A percentile compares a stretch with the other conserved stretches of the same genome.
These are phyloP conservation scores for Palloptera scutellata DNA, from an alignment of 2,888 invertebrate species.

Conservation along the genomic window DNA sequence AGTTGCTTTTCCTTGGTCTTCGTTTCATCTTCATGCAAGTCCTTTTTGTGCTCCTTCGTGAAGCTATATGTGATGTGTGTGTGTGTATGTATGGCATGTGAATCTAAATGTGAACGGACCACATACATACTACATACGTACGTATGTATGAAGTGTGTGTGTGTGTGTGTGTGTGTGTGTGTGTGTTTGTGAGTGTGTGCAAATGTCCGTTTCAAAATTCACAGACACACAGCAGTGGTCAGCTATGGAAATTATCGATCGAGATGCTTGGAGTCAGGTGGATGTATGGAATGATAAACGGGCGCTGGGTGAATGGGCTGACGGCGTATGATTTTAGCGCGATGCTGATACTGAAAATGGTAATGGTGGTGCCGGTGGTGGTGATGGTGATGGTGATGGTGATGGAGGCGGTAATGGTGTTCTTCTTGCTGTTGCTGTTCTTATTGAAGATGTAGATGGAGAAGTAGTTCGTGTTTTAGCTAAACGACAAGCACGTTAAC, in stretches of 20 bases:
- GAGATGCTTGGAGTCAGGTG: slow-evolving; percentile 61
- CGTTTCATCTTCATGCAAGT: slow-evolving; percentile 46
- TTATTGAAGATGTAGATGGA: background rate
- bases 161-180: slow-evolving; percentile 37
- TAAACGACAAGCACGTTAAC: slow-evolving; percentile 58
- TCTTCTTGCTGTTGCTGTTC: slow-evolving; percentile 7
- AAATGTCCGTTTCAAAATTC: slow-evolving; percentile 60
- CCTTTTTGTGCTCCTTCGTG: slow-evolving; percentile 47
- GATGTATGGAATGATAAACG: slow-evolving; percentile 54
- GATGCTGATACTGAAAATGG: slow-evolving; percentile 27
- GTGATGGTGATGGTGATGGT: slow-evolving; percentile 19
- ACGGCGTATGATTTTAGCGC: slow-evolving; percentile 9
- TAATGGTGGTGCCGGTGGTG: slow-evolving; percentile 30
- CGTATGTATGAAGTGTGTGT: slow-evolving; percentile 31
- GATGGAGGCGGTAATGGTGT: slow-evolving; percentile 27
- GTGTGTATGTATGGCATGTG: slow-evolving; percentile 32
- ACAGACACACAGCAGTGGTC: slow-evolving; percentile 60
- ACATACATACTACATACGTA: too few relatives aligned
- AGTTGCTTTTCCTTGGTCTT: slow-evolving; percentile 45
- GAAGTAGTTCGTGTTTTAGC: slow-evolving; percentile 48
- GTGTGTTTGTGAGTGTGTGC: slow-evolving; percentile 49
- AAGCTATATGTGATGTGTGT: slow-evolving; percentile 37
- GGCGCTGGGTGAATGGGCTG: slow-evolving; percentile 29
- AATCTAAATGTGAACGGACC: slow-evolving; percentile 37
- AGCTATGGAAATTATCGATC: slow-evolving; percentile 65